phyloP scores from a whole-genome alignment of 1,140 invertebrate species.

The Melitaea cinxia region DNA sequence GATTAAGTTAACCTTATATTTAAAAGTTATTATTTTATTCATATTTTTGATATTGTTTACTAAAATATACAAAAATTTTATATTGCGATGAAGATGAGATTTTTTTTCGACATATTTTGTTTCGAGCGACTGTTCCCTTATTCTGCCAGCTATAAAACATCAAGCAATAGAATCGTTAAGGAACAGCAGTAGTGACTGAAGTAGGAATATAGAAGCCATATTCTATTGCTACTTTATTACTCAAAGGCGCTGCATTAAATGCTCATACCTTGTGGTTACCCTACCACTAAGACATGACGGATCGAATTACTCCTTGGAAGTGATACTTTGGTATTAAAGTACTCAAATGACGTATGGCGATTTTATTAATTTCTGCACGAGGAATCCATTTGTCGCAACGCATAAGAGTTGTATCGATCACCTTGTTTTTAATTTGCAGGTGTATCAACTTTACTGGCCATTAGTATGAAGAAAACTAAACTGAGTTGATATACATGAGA shows the following conservation, averaged over 20 bases:
- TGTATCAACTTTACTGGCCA: slow-evolving; percentile 14
- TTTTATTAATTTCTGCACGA: slow-evolving; percentile 36
- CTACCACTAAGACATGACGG: neutral
- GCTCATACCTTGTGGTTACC: slow-evolving; percentile 27
- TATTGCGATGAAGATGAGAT: too few species aligned
- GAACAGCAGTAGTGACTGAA: too few species aligned
- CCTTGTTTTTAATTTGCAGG: slow-evolving; percentile 17
- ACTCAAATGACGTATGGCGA: slow-evolving; percentile 17
- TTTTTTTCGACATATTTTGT: too few species aligned
- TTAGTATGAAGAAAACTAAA: slow-evolving; percentile 14
- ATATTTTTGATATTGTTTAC: too few species aligned
- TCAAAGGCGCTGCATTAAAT: slow-evolving; percentile 1
- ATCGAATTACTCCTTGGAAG: slow-evolving; percentile 31
- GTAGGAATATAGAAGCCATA: neutral
- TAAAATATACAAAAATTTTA: too few species aligned
- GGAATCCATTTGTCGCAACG: slow-evolving; percentile 24
- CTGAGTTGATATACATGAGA: slow-evolving; percentile 12
- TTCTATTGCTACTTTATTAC: slow-evolving; percentile 1
- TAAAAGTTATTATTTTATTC: too few species aligned
- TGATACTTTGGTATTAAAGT: slow-evolving; percentile 30
- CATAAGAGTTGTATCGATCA: slow-evolving; percentile 17
- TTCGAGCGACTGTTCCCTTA: too few species aligned
- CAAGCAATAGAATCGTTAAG: too few species aligned
- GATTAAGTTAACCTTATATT: too few species aligned
- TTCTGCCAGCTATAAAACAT: too few species aligned